Conservation (phyloP, 1,140 invertebrate genomes). For the Drosophila persimilis region DNA sequence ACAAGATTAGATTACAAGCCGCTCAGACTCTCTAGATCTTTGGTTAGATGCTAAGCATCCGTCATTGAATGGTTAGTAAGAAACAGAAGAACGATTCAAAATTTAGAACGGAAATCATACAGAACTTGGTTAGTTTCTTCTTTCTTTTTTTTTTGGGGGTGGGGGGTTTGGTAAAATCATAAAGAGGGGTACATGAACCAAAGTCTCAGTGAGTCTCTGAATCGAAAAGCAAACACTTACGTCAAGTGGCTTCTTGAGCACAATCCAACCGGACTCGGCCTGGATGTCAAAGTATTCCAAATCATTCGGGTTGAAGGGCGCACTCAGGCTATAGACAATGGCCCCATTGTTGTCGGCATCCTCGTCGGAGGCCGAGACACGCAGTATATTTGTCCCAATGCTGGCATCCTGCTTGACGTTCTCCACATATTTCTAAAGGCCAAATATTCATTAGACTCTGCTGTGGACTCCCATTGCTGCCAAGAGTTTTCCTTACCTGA, state of each 20-base stretch:
- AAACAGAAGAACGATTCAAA: constrained; percentile 34
- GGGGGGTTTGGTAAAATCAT: constrained; percentile 52
- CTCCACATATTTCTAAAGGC: constrained; percentile 94
- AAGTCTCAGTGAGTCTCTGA: background rate
- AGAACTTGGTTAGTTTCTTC: constrained; percentile 65
- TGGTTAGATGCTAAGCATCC: constrained; percentile 35
- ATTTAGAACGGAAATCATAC: constrained; percentile 42
- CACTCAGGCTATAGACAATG: constrained; percentile 95
- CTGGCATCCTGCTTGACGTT: constrained; percentile 98
- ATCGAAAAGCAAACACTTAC: constrained; percentile 89
- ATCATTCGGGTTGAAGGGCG: constrained; percentile 92
- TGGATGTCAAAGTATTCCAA: constrained; percentile 98
- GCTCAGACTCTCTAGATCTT: constrained; percentile 22
- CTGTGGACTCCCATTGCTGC: too few species aligned
- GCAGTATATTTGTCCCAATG: constrained; percentile 96
- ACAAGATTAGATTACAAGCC: constrained; percentile 35
- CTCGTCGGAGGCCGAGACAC: constrained; percentile 97
- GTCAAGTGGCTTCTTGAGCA: constrained; percentile 95
- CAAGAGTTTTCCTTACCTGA: constrained; percentile 86
- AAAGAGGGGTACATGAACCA: constrained; percentile 23
- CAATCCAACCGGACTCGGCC: constrained; percentile 97
- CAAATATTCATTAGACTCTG: constrained; percentile 20
- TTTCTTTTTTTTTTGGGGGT: constrained; percentile 2
- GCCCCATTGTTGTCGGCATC: constrained; percentile 98
- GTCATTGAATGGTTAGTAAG: constrained; percentile 63